Conservation (phyloP, 2,888 invertebrate species). For the Syritta pipiens region DNA sequence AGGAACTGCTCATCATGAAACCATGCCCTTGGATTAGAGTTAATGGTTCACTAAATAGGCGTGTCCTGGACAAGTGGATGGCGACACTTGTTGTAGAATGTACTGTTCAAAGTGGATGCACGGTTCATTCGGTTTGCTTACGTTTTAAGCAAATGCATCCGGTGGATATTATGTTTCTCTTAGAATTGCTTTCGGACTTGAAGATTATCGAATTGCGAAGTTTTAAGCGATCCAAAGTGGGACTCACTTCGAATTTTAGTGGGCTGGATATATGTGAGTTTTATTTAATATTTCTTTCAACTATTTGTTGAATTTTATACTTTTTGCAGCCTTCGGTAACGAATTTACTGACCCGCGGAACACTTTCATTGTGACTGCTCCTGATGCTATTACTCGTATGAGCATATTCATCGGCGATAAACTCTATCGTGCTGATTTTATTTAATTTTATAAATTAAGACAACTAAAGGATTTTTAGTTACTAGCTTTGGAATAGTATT, state of each 20-base stretch:
- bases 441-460: conserved; percentile 71
- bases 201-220: conserved; percentile 75
- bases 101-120: conserved; percentile 82
- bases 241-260: conserved; percentile 79
- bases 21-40: conserved; percentile 86
- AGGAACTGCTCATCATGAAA: conserved; percentile 74
- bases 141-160: conserved; percentile 85
- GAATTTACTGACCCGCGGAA: conserved; percentile 80
- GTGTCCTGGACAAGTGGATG: conserved; percentile 85
- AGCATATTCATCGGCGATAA: conserved; percentile 82
- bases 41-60: conserved; percentile 85
- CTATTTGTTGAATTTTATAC: not conserved
- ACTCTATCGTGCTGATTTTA: conserved; percentile 80
- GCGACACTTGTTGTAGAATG: conserved; percentile 84
- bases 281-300: too few relatives aligned
- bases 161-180: conserved; percentile 78
- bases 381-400: conserved; percentile 81
- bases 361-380: conserved; percentile 80
- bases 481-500: too few relatives aligned
- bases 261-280: conserved; percentile 37
- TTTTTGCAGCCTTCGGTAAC: conserved; percentile 76
- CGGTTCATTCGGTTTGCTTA: conserved; percentile 81
- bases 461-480: not conserved
- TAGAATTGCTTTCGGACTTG: conserved; percentile 81
- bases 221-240: conserved; percentile 26